Conservation (phyloP, 1,140 invertebrate genomes). For the Aphis craccivora region DNA sequence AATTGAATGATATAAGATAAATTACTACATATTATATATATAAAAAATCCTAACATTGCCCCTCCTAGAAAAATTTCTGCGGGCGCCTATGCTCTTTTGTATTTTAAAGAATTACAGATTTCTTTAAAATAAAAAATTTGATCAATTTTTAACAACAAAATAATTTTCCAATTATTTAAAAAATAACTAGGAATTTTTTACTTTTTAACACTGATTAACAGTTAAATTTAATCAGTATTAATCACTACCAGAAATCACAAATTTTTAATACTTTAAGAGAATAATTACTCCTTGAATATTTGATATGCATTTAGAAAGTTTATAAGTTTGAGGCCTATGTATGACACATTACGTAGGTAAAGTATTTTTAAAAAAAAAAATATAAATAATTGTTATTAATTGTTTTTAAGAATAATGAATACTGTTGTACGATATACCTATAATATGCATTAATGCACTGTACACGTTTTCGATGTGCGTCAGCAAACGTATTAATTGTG, state of each 20-base stretch:
- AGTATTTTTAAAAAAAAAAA: too few species aligned
- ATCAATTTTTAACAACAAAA: too few species aligned
- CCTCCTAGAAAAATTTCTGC: too few species aligned
- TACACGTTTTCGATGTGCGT: background rate
- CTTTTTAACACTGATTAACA: background rate
- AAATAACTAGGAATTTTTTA: background rate
- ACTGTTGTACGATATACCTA: background rate
- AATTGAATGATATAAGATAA: too few species aligned
- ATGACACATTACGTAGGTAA: background rate
- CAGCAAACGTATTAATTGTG: slow-evolving; percentile 5
- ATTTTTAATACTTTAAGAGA: background rate
- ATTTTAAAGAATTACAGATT: too few species aligned
- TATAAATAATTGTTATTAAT: too few species aligned
- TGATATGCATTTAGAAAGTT: too few species aligned
- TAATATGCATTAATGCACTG: background rate
- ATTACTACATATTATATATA: too few species aligned
- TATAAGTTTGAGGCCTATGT: background rate
- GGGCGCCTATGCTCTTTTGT: too few species aligned
- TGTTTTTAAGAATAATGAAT: background rate
- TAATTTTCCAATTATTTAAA: too few species aligned
- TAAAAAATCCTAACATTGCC: too few species aligned
- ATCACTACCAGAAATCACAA: background rate
- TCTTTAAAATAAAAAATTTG: background rate
- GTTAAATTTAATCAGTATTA: background rate
- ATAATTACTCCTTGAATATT: background rate